Evolutionary conservation across 2,113 vertebrate genomes (phyloP), one percentile per base, ranked within the genome.

Genomic region (Chaetura pelagica): DNA sequence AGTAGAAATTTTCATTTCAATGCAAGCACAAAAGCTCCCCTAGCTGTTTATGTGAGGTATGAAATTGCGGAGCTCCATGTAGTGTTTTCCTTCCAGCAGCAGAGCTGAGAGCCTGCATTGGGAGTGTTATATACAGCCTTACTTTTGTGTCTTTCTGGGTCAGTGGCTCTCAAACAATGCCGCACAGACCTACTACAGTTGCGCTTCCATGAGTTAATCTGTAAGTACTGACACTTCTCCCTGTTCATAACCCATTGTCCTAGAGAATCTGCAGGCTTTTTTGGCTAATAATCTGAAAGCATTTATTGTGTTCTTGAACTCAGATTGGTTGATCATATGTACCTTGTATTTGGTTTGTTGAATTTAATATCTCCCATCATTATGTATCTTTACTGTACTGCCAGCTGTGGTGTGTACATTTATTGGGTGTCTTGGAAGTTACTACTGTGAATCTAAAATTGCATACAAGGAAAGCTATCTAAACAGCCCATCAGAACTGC

Each of bases 91-190:
- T 79, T 82, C 38, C 49, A 64, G 84, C 62, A 42, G 44, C 61
- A 72, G 66, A 62, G 59, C 78, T n/a, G 58, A 75, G 58, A 62
- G 94, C 59, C 84, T 73, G 81, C 27, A 1, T 0, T 68, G 52
- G 61, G 87, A 68, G 17, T 30, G 49, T 54, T 79, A 46, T 0
- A n/a, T 69, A 16, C 66, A 63, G 79, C 92, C 92, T 82, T 92
- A 84, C 79, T 93, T 59, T 74, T 44, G 64, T 84, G 87, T 38
- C 57, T 88, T 94, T 95, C 90, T 86, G 93, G 94, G 90, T 95
- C 94, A 92, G 1, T 23, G 85, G 21, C 66, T 91, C 78, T 84
- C 88, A 74, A 71, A 93, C 87, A 95, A 35, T 52, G 72, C 51
- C 1, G 1, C 51, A 10, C 38, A n/a, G 90, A 86, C 75, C 85